Evolutionary conservation across 2,113 vertebrate genomes (phyloP).

Genomic region (Osmerus mordax): DNA sequence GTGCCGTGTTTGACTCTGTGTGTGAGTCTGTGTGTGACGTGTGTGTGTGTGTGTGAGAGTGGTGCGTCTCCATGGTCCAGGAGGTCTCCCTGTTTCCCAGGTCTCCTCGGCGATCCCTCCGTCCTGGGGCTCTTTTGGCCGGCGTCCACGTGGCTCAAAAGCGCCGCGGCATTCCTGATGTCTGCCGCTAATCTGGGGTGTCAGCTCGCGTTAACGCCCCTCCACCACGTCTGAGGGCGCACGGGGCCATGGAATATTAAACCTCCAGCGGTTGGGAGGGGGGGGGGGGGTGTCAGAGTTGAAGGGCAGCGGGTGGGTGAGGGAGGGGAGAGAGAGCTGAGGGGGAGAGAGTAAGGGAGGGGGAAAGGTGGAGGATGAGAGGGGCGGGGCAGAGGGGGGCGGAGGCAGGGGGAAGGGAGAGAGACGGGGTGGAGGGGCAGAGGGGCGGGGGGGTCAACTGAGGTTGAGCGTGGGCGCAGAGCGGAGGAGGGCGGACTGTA

Average conservation of each 20-base stretch:
- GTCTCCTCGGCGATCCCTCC: slow-evolving; percentile 75
- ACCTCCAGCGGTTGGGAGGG: slow-evolving; percentile 81
- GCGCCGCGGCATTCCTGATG: slow-evolving; percentile 94
- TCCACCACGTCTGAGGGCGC: slow-evolving; percentile 93
- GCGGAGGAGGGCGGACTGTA: slow-evolving; percentile 49
- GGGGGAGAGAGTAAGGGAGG: slow-evolving; percentile 65
- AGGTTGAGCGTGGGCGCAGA: slow-evolving; percentile 65
- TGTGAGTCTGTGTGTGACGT: neutral
- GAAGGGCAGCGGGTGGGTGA: slow-evolving; percentile 73
- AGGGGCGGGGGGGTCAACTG: slow-evolving; percentile 57
- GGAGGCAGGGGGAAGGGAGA: slow-evolving; percentile 76
- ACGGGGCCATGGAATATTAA: slow-evolving; percentile 93
- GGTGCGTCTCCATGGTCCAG: slow-evolving; percentile 55
- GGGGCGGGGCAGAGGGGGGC: slow-evolving; percentile 54
- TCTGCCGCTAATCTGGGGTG: slow-evolving; percentile 99
- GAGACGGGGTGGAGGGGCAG: neutral
- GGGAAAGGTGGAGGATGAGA: slow-evolving; percentile 53
- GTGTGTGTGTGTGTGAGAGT: neutral
- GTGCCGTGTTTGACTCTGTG: neutral
- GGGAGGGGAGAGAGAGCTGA: slow-evolving; percentile 34
- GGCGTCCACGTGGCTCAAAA: slow-evolving; percentile 94
- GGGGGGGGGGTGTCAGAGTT: slow-evolving; percentile 67
- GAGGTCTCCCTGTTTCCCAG: slow-evolving; percentile 79
- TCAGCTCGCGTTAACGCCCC: slow-evolving; percentile 98
- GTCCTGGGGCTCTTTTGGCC: slow-evolving; percentile 88